Percentiles rank a stretch among this genome's conserved stretches.
These are phyloP conservation scores for Drosophila pegasa DNA, from an alignment of 2,888 invertebrate genomes.

Conservation along the genomic window DNA sequence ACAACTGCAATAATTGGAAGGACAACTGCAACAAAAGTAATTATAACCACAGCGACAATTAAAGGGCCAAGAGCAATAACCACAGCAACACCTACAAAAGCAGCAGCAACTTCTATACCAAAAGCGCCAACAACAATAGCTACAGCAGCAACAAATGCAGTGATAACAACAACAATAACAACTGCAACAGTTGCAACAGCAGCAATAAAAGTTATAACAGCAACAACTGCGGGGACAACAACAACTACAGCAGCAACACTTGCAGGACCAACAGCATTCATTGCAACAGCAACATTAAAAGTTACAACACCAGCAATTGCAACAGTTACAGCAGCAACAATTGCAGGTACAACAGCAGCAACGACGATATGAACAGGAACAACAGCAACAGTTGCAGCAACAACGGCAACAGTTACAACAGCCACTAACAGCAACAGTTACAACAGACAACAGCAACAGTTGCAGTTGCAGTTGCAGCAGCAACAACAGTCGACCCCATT, in stretches of 20 bases:
- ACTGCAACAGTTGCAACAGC: not conserved
- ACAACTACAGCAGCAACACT: not conserved
- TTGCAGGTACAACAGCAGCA: constrained; percentile 1
- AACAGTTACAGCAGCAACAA: constrained; percentile 1
- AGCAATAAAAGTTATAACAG: not conserved
- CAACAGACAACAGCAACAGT: constrained; percentile 10
- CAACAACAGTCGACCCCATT: constrained; percentile 26
- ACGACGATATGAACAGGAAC: constrained; percentile 7
- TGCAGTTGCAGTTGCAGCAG: constrained; percentile 1
- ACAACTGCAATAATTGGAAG: too few species aligned
- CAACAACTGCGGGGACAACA: constrained; percentile 8
- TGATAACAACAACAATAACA: constrained; percentile 11
- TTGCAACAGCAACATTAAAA: not conserved
- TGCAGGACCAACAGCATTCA: not conserved
- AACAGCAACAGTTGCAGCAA: constrained; percentile 8
- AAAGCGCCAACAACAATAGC: constrained; percentile 1
- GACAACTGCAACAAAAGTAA: constrained; percentile 7
- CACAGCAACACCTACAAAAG: constrained; percentile 18
- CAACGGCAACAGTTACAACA: constrained; percentile 13
- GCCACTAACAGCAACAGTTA: constrained; percentile 8
- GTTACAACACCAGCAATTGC: constrained; percentile 1
- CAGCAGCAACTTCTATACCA: not conserved
- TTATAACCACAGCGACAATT: constrained; percentile 7
- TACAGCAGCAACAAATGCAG: too few species aligned
- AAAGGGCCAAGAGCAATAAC: constrained; percentile 9